phyloP scores from a whole-genome alignment of 2,113 vertebrate genomes.

The Vimba vimba region DNA sequence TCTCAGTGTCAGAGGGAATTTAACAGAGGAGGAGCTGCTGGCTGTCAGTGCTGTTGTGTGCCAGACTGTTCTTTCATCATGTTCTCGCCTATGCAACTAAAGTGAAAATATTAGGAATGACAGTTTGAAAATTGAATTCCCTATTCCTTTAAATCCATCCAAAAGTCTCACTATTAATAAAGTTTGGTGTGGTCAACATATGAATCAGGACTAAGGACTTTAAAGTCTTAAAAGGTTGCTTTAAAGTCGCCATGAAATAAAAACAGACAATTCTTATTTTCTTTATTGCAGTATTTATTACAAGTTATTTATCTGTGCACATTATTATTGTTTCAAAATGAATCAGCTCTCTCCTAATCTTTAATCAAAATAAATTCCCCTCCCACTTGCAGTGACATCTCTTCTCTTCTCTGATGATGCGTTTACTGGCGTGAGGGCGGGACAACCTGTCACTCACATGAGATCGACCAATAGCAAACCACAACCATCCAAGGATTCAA shows the following conservation, averaged over 20 bases:
- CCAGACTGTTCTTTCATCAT: background rate
- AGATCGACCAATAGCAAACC: no score
- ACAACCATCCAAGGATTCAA: no score
- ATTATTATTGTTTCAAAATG: no score
- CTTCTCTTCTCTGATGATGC: no score
- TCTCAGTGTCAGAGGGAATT: conserved; percentile 61
- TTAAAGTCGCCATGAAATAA: background rate
- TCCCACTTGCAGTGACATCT: no score
- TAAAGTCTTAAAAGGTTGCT: no score
- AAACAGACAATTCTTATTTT: background rate
- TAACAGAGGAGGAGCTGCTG: conserved; percentile 41
- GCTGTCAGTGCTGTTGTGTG: conserved; percentile 51
- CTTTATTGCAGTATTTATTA: no score
- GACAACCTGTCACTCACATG: no score
- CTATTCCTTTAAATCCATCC: background rate
- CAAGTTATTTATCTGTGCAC: no score
- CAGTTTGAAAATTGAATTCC: background rate
- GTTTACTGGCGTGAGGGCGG: no score
- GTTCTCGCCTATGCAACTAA: background rate
- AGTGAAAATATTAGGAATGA: background rate
- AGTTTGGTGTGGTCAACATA: background rate
- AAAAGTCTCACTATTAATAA: background rate
- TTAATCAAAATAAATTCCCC: no score
- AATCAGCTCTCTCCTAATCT: no score
- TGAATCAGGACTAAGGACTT: background rate